Evolutionary conservation across 2,113 vertebrate species (phyloP).

Genomic region (Hucho hucho): DNA sequence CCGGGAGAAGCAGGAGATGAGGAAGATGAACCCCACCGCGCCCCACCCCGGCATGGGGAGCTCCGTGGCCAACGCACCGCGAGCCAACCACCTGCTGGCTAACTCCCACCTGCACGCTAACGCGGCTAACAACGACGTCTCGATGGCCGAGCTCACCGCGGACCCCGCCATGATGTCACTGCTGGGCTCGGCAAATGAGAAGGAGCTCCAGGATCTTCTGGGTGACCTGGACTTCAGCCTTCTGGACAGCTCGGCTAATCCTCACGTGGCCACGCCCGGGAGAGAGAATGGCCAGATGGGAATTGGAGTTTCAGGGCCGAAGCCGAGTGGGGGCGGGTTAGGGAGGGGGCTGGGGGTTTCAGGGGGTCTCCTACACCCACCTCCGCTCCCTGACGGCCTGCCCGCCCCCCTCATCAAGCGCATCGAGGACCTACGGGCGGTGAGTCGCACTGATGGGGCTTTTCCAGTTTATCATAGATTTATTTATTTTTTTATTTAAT

Average conservation of each 20-base stretch:
- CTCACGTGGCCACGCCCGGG: conserved; percentile 67
- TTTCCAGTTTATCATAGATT: not conserved
- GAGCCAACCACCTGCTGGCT: conserved; percentile 45
- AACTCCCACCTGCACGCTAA: conserved; percentile 64
- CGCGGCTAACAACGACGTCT: conserved; percentile 36
- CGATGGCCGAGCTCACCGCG: conserved; percentile 32
- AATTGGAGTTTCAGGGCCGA: conserved; percentile 46
- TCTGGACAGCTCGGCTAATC: conserved; percentile 74
- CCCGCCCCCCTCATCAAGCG: conserved; percentile 80
- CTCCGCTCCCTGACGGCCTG: conserved; percentile 77
- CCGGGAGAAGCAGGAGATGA: conserved; percentile 83
- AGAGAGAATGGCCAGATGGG: conserved; percentile 72
- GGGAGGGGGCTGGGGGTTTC: conserved; percentile 71
- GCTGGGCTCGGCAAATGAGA: conserved; percentile 82
- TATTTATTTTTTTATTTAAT: not conserved
- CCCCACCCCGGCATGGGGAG: conserved; percentile 21
- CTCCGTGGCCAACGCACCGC: conserved; percentile 61
- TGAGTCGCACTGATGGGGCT: conserved; percentile 44
- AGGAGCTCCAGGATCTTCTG: conserved; percentile 82
- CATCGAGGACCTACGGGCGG: conserved; percentile 82
- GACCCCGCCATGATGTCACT: conserved; percentile 84
- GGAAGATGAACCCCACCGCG: conserved; percentile 67
- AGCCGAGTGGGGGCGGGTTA: conserved; percentile 52
- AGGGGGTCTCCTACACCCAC: conserved; percentile 54
- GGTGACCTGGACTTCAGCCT: conserved; percentile 81